Evolutionary conservation across 2,888 invertebrate genomes (phyloP).

Genomic region (Maniola hyperantus): DNA sequence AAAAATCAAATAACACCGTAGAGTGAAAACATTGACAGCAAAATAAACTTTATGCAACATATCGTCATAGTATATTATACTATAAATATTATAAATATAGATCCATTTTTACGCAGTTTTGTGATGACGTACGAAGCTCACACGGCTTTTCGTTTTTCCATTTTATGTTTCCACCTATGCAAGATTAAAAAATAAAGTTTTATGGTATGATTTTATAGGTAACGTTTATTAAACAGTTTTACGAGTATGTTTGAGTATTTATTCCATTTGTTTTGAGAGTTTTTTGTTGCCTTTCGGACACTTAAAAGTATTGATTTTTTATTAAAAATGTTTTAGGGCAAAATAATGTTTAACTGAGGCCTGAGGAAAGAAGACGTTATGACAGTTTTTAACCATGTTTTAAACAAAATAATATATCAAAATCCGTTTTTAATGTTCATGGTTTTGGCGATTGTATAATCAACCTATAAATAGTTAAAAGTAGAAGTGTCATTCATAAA

Average conservation of each 20-base stretch:
- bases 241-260: background rate
- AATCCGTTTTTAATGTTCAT: no score
- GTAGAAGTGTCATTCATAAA: no score
- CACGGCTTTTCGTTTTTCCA: background rate
- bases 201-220: background rate
- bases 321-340: no score
- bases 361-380: no score
- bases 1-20: background rate
- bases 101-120: background rate
- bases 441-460: no score
- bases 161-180: no score
- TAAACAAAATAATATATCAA: no score
- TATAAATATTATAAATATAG: background rate
- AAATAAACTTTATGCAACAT: slow-evolving; percentile 2
- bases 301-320: background rate
- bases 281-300: background rate
- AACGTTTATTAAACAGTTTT: background rate
- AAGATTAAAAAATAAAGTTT: background rate
- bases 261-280: background rate
- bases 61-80: background rate
- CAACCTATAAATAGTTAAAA: no score
- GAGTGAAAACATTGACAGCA: background rate
- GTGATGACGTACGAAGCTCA: background rate
- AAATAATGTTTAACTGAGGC: no score
- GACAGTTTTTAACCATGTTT: no score